A percentile compares a stretch with the other conserved stretches of the same genome.
These are phyloP conservation scores for Sterna hirundo DNA, from an alignment of 2,113 vertebrate species.

Conservation along the genomic window DNA sequence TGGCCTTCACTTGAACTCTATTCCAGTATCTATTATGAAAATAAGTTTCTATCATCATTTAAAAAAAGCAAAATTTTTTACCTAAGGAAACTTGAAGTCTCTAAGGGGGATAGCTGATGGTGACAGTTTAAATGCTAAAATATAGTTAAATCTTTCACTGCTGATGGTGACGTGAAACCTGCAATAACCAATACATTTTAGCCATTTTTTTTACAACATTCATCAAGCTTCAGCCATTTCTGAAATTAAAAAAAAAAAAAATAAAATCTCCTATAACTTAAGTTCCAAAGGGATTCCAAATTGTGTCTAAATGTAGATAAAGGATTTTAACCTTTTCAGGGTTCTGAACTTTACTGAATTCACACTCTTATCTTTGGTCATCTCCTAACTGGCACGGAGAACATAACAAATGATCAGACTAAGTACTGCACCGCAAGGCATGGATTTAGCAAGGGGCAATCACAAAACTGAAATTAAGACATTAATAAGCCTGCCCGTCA, in stretches of 20 bases:
- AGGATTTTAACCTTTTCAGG: background rate
- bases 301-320: accelerated
- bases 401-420: background rate
- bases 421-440: background rate
- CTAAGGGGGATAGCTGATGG: background rate
- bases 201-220: background rate
- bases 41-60: background rate
- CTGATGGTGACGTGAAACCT: background rate
- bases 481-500: background rate
- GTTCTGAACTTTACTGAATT: background rate
- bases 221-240: background rate
- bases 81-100: background rate
- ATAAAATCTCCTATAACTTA: background rate
- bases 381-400: background rate
- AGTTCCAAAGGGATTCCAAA: background rate
- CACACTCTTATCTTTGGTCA: background rate
- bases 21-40: background rate
- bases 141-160: background rate
- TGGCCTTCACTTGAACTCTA: background rate
- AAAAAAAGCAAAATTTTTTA: background rate
- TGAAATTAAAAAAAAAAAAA: background rate
- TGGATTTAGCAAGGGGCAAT: background rate
- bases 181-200: background rate
- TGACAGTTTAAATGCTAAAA: background rate
- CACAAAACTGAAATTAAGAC: background rate